Evolutionary conservation across 2,888 invertebrate genomes (phyloP), one percentile per base, ranked within the genome.

Genomic region (Pristionchus arcanus): DNA sequence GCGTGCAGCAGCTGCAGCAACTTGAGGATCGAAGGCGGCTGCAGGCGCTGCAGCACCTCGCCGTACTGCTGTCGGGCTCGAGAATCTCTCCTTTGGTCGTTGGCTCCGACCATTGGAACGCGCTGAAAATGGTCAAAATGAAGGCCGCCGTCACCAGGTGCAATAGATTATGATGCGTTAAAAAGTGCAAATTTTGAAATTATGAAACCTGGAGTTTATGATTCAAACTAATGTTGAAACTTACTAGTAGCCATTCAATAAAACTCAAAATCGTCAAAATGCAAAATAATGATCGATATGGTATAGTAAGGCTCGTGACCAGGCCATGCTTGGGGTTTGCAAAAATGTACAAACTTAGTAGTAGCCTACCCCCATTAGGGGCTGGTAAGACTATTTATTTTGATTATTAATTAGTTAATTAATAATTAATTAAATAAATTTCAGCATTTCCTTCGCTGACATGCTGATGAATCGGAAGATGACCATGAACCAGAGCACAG

Each of bases 381-480:
- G 21, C 25, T 13, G 31, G 34, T 34, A 31, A 25, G 25, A 71
- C 16, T 71, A 31, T 31, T 28, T 19, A 28, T 4, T n/a, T 34
- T 2, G 63, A 21, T 63, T n/a, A 63, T 81, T 81, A 81, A 81
- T 34, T 81, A 34, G n/a, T 66, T 31, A 31, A 68, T 71, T 71
- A 34, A 34, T 19, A 9, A 42, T 2, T 81, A 81, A 84, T 28
- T 59, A 25, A 31, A 2, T 49, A 21, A 15, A 34, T 83, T 83
- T 59, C 89, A 89, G 89, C 83, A 59, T 89, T 31, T 63, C 89
- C 21, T 83, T 89, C 55, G 89, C 89, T 42, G 89, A 68, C 25
- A 89, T 89, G 89, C 53, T 89, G 66, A 21, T 89, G 63, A 89
- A 89, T 31, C 81, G 89, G 28, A 81, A 83, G 83, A 89, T 89